Evolutionary conservation across 1,140 invertebrate genomes (phyloP), one percentile per base, ranked within the genome.

Genomic region (Zophobas morio): DNA sequence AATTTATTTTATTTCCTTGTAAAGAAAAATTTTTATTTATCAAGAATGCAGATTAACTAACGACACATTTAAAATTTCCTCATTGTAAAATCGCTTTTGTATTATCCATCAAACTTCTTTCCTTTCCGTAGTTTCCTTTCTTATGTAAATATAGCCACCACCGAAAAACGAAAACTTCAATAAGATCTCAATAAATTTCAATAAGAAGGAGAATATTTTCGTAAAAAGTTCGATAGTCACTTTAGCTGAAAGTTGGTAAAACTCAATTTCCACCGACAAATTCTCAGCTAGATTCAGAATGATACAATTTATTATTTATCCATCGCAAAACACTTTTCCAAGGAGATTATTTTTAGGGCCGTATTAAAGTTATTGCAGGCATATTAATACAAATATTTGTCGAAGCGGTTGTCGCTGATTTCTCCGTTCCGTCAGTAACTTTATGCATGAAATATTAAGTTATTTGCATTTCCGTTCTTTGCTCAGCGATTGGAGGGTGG

Each of bases 381-480:
- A n/a, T 66, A 39, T 66, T 66, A 66, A 66, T 66, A 66, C 42
- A 66, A 66, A 66, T 66, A 66, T 66, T 66, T 66, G 60, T 42
- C 6, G 20, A 66, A n/a, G 60, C 37, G 60, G 39, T n/a, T n/a
- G 60, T 36, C 34, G 42, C 20, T 20, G 54, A 75, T 54, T 71
- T 37, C 36, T 33, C 75, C 37, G n/a, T 56, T 75, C 49, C 47
- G 54, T 75, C 49, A 60, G 73, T 6, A 46, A 57, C 49, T 51
- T 66, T 66, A 42, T 66, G 60, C 60, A 66, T 66, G 60, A 73
- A 53, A 72, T 74, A 78, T 78, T 70, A 78, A 74, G 70, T 74
- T 73, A 74, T 74, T 78, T 78, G 63, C 73, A 74, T 78, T 75
- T 75, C 53, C 77, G 63, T 75, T 70, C 53, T 75, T 57, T 70